Evolutionary conservation across 2,888 invertebrate genomes (phyloP), one percentile per base, ranked within the genome.

Genomic region (Mythimna albipuncta): DNA sequence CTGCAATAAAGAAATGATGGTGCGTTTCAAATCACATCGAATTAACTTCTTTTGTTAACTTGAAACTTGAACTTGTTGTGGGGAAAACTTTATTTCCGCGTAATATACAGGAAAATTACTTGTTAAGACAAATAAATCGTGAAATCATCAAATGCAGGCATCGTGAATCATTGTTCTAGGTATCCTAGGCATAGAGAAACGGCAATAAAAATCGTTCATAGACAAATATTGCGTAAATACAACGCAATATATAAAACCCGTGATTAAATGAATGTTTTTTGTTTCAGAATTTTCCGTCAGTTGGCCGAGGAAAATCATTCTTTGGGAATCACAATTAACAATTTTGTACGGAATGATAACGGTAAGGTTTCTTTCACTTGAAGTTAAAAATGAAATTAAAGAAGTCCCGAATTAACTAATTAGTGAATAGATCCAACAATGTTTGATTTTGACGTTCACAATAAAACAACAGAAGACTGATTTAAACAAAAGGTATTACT

Each of bases 1-100:
- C 81, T 87, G 90, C 88, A 92, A 91, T 92, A 90, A 89, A 88
- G 87, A 93, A 94, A 94, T 93, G 92, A 93, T 93, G 91, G 91
- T 89, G 94, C 94, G 94, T 92, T 91, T 87, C 94, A 88, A 95
- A 94, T 94, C 92, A 90, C 89, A 90, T 73, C 89, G 89, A 93
- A 93, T 93, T 90, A 91, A 90, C 89, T 92, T 91, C 90, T 91
- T 92, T 90, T 91, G 91, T 91, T 89, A 89, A 87, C 83, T 85
- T 87, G 77, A 74, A 74, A 61, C 77, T 50, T 78, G 86, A 90
- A 90, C 90, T 90, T 89, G 88, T 89, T 88, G 87, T 83, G 87
- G 84, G 85, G 89, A 90, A 88, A 88, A 85, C 86, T 85, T 87
- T 85, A 84, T 89, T 88, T 81, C 85, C 75, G 78, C 70, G 84